Base-by-base conservation (phyloP, 2,888 invertebrate genomes). In the Cremastinae sp. region DNA sequence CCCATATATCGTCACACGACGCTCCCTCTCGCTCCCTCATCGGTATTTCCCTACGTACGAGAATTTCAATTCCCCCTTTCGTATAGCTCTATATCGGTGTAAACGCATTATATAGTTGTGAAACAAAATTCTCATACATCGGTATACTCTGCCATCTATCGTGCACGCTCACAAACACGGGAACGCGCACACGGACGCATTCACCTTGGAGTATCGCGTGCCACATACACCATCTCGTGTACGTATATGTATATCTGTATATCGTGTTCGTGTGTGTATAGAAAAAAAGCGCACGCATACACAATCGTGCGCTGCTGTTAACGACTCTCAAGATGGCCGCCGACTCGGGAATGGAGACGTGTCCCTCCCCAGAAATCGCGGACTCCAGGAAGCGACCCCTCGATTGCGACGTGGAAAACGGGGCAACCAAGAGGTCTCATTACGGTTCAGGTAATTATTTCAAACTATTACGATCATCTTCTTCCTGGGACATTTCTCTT, bases 281-380 rank as follows among this genome's bases (percentile, higher is more conserved):
- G 10, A 64, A 39, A 41, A 43, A 64, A 53, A 58, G 37, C 68
- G 16, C 72, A 69, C 76, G 62, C 75, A 68, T 59, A 75, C 75
- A 41, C 51, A 41, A 64, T 64, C 69, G 78, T 64, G 90, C 2
- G 45, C 87, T 1, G 79, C 59, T 59, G 39, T 53, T 81, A 7
- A 35, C 78, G 37, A 71, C 80, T 65, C 74, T 79, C 93, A 94
- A 94, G 92, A 96, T 96, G 96, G 96, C 96, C 93, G 96, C 96
- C 92, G 96, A 96, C 92, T 95, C 95, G 93, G 95, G 95, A 93
- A 96, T 96, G 96, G 96, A 96, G 93, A 95, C 96, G 93, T 96
- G 96, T 93, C 95, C 96, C 91, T 96, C 96, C 93, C 96, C 96
- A 91, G 96, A 96, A 93, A 95, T 95, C 91, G 93, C 94, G 85